phyloP scores from a whole-genome alignment of 2,113 vertebrate genomes.

The Hucho hucho region DNA sequence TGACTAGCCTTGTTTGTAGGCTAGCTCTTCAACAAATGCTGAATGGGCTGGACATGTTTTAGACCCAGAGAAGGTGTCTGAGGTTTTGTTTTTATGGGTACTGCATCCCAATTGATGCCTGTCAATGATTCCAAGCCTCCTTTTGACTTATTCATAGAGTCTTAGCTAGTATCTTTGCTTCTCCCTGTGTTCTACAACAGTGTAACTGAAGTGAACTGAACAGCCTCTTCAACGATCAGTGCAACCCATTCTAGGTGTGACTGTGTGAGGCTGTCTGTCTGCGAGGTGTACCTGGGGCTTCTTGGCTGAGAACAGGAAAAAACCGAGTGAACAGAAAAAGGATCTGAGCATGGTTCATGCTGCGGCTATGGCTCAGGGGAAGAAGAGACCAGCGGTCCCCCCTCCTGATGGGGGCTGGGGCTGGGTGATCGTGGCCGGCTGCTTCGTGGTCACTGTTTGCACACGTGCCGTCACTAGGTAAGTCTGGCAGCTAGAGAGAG shows the following conservation, averaged over 20 bases:
- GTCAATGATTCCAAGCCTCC: conserved; percentile 34
- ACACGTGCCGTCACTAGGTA: conserved; percentile 88
- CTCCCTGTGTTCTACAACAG: conserved; percentile 18
- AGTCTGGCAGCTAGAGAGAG: neutral
- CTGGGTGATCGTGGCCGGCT: conserved; percentile 87
- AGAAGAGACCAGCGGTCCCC: conserved; percentile 36
- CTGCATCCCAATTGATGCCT: neutral
- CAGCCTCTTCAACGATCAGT: neutral
- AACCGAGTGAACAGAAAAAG: conserved; percentile 6
- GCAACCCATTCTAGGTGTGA: neutral
- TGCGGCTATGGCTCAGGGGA: conserved; percentile 63
- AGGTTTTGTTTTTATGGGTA: neutral
- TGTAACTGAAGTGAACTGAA: neutral
- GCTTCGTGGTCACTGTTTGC: conserved; percentile 89
- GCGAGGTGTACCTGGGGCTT: neutral
- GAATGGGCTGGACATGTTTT: neutral
- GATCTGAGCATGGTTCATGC: conserved; percentile 12
- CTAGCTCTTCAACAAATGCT: neutral
- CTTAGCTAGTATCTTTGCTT: conserved; percentile 7
- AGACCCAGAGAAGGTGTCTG: neutral
- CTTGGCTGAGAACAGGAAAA: neutral
- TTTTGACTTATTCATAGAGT: conserved; percentile 20
- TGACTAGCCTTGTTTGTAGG: neutral
- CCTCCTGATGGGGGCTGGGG: conserved; percentile 89
- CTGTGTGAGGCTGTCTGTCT: neutral